Percentiles rank a stretch among this genome's conserved stretches.
These are phyloP conservation scores for Chelonoidis abingdonii DNA, from an alignment of 2,113 vertebrate genomes.

Conservation along the genomic window DNA sequence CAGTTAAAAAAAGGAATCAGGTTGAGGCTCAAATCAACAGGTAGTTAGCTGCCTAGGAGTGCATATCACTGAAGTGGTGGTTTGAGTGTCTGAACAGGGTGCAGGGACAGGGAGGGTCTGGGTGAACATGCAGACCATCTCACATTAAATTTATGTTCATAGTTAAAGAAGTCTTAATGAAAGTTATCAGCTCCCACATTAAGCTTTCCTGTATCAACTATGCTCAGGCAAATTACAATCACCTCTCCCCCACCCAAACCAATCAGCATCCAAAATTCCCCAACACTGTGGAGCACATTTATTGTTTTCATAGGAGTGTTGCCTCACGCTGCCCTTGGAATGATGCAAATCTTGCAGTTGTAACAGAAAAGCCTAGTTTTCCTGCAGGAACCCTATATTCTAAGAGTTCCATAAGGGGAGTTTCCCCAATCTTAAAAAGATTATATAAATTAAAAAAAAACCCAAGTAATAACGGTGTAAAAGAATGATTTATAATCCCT, in stretches of 20 bases:
- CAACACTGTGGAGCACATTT: background rate
- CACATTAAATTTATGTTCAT: background rate
- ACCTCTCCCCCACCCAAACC: fast-evolving
- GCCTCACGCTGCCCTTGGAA: background rate
- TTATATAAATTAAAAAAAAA: background rate
- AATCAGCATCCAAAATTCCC: background rate
- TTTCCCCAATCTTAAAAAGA: background rate
- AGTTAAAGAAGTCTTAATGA: background rate
- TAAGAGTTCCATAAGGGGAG: background rate
- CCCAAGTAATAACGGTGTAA: background rate
- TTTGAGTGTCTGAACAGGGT: background rate
- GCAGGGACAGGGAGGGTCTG: background rate
- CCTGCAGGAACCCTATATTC: background rate
- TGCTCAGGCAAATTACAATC: background rate
- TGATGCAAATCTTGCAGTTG: no score
- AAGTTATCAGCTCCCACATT: fast-evolving
- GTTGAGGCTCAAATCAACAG: fast-evolving
- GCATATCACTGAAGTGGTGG: background rate
- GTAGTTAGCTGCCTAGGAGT: background rate
- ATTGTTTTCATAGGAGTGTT: fast-evolving
- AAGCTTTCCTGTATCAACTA: background rate
- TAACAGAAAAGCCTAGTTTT: no score
- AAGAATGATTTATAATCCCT: background rate
- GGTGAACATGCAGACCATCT: background rate
- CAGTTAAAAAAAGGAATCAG: background rate